phyloP scores from a whole-genome alignment of 1,140 invertebrate species.

The Lepidotrigona ventralis region DNA sequence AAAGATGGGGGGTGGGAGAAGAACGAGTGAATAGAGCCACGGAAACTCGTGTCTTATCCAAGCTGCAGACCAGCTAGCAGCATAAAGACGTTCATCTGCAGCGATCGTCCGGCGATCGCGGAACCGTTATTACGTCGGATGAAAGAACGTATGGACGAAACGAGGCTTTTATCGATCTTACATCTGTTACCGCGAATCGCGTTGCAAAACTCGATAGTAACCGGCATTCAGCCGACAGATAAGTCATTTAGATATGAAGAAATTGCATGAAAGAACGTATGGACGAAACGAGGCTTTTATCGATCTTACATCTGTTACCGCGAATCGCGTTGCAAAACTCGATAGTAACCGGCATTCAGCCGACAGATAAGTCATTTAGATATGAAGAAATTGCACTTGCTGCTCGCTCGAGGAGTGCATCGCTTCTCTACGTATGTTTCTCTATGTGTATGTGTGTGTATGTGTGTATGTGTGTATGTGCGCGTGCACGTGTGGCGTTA shows the following conservation, averaged over 20 bases:
- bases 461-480: not conserved
- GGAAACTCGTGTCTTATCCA: not conserved
- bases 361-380: conserved; percentile 55
- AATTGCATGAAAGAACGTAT: conserved; percentile 8
- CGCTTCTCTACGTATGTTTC: not conserved
- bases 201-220: conserved; percentile 10
- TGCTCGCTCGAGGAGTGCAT: conserved; percentile 6
- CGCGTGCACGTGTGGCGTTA: not conserved
- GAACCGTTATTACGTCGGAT: conserved; percentile 6
- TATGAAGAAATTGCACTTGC: conserved; percentile 51
- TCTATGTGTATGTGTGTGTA: not conserved
- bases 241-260: conserved; percentile 57
- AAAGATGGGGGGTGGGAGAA: not conserved
- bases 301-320: conserved; percentile 41
- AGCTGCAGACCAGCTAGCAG: not conserved
- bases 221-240: conserved; percentile 46
- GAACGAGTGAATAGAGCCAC: not conserved
- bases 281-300: conserved; percentile 25
- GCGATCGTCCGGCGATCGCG: not conserved
- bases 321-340: conserved; percentile 9
- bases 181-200: conserved; percentile 22
- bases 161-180: conserved; percentile 41
- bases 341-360: conserved; percentile 33
- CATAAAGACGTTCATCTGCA: too few species aligned
- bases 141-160: conserved; percentile 9